Evolutionary conservation across 2,888 invertebrate species (phyloP), one percentile per base, ranked within the genome.

Genomic region (Brachypalpus laphriformis): DNA sequence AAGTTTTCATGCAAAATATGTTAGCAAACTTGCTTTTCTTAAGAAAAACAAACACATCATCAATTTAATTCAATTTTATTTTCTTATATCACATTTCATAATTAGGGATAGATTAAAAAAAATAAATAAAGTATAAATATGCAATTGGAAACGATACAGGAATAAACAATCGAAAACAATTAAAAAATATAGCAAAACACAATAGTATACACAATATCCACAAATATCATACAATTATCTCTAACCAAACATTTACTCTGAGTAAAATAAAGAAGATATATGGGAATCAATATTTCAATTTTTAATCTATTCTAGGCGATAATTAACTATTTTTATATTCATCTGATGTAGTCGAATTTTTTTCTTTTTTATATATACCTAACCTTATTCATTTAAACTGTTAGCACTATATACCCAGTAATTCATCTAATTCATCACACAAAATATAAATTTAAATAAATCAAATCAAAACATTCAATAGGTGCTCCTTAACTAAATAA

Each of bases 401-500:
- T 40, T 40, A 40, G 14, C 40, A 40, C 31, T 65, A 18, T 14
- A 20, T 49, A 63, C 16, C 11, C 45, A 20, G 14, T 42, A 71
- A 57, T 25, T 14, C 11, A 74, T 7, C n/a, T n/a, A n/a, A n/a
- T n/a, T n/a, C n/a, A n/a, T 25, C 34, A 57, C 5, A 37, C 4
- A 18, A 56, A 56, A 71, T 7, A n/a, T 51, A 40, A 71, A 11
- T 5, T 51, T 1, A 45, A 74, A 45, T n/a, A 54, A 75, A n/a
- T n/a, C n/a, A n/a, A 57, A 25, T 9, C 65, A n/a, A 77, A 77
- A 77, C 65, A 57, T 74, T 65, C 57, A 74, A 78, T 70, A 78
- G 78, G 83, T 83, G 83, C 83, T 74, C 68, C 72, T 68, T 45
- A 66, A 77, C 61, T 82, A 77, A 66, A 75, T 16, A 66, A 57